Evolutionary conservation across 2,113 vertebrate genomes (phyloP).

Genomic region (Cyphomyrus plagiostoma): DNA sequence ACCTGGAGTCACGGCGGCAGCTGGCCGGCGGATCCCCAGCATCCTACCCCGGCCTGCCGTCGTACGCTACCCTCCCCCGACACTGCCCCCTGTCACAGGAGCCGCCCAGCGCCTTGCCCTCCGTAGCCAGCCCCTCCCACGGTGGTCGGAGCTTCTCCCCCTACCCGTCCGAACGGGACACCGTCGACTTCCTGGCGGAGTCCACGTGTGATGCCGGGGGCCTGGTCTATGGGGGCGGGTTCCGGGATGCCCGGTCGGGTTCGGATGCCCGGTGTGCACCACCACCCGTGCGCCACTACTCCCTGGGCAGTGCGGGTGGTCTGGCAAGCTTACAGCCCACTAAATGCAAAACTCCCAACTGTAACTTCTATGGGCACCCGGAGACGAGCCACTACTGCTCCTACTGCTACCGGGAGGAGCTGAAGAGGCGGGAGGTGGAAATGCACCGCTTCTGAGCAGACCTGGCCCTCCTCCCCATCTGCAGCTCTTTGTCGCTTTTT

Average conservation of each 20-base stretch:
- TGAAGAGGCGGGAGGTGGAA: constrained; percentile 72
- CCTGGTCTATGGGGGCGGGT: constrained; percentile 59
- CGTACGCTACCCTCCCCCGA: constrained; percentile 82
- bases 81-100: constrained; percentile 62
- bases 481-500: neutral
- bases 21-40: constrained; percentile 68
- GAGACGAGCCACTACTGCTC: constrained; percentile 95
- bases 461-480: neutral
- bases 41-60: constrained; percentile 64
- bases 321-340: constrained; percentile 63
- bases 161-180: constrained; percentile 48
- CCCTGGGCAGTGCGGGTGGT: constrained; percentile 60
- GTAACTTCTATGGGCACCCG: constrained; percentile 86
- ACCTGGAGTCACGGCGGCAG: constrained; percentile 74
- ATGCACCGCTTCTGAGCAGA: constrained; percentile 77
- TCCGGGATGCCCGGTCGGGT: constrained; percentile 62
- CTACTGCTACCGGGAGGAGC: constrained; percentile 85
- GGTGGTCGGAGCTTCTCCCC: constrained; percentile 38
- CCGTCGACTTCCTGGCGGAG: constrained; percentile 43
- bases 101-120: constrained; percentile 42
- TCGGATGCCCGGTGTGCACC: constrained; percentile 49
- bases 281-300: constrained; percentile 60
- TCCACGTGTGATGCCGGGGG: constrained; percentile 24
- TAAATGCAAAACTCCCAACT: constrained; percentile 83
- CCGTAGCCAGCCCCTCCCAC: constrained; percentile 51